These are phyloP conservation scores for Huso huso DNA, from an alignment of 2,797 vertebrate species.

Conservation along the genomic window DNA sequence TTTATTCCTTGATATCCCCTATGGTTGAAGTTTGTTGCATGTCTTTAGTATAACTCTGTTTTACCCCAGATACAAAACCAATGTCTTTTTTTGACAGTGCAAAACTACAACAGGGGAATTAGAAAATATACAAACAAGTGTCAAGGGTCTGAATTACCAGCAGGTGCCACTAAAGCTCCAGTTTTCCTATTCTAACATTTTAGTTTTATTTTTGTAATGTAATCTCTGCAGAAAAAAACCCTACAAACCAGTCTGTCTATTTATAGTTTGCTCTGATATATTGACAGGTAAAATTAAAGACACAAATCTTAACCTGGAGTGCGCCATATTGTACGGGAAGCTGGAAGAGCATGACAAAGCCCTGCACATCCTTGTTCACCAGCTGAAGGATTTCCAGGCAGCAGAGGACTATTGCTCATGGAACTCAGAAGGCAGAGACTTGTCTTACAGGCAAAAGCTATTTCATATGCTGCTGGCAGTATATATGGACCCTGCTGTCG, in stretches of 20 bases:
- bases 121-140: too few species aligned
- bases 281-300: constrained; percentile 71
- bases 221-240: not conserved
- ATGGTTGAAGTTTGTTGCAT: too few species aligned
- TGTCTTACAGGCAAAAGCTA: constrained; percentile 55
- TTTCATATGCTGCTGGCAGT: constrained; percentile 79
- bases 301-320: constrained; percentile 76
- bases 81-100: too few species aligned
- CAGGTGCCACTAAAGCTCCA: too few species aligned
- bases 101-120: too few species aligned
- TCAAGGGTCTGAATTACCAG: too few species aligned
- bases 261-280: not conserved
- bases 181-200: too few species aligned
- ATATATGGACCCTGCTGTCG: constrained; percentile 57
- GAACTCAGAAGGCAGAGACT: constrained; percentile 65
- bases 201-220: too few species aligned
- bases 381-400: constrained; percentile 71
- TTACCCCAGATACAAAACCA: too few species aligned
- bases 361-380: constrained; percentile 78
- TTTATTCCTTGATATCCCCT: too few species aligned
- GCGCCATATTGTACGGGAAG: constrained; percentile 85
- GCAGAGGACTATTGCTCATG: constrained; percentile 86
- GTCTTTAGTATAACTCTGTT: too few species aligned
- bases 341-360: constrained; percentile 85
- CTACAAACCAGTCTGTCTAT: too few species aligned